Conservation (phyloP, 2,888 invertebrate genomes). For the Gastracanthus pulcherrimus region DNA sequence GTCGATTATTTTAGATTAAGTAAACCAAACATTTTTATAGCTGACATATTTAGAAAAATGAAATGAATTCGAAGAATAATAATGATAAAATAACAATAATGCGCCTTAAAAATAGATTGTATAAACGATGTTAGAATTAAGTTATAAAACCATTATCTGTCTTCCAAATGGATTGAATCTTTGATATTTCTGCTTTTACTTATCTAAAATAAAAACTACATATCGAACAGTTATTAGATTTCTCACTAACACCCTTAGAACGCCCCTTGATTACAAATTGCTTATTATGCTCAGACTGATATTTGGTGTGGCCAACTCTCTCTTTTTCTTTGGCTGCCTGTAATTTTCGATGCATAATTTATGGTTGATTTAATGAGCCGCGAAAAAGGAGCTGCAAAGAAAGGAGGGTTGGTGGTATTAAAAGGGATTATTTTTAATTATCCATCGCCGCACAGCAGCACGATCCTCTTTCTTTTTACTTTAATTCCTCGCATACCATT, state of each 20-base stretch:
- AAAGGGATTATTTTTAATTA: conserved; percentile 77
- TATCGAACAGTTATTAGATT: conserved; percentile 68
- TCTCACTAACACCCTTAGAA: conserved; percentile 74
- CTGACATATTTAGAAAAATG: background rate
- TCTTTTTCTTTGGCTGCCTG: conserved; percentile 62
- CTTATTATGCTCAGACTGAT: conserved; percentile 72
- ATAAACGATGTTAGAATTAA: no score
- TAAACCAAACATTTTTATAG: conserved; percentile 25
- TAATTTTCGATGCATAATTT: conserved; percentile 78
- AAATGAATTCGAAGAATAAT: no score
- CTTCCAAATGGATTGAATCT: background rate
- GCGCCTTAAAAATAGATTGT: no score
- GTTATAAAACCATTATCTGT: background rate
- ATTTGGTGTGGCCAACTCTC: conserved; percentile 59
- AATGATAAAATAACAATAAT: no score
- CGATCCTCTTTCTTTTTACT: conserved; percentile 29
- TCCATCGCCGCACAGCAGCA: conserved; percentile 59
- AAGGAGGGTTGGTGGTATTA: conserved; percentile 64
- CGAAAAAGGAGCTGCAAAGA: conserved; percentile 71
- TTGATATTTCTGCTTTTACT: conserved; percentile 35
- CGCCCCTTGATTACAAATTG: conserved; percentile 77
- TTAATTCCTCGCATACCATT: conserved; percentile 47
- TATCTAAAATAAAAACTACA: conserved; percentile 13
- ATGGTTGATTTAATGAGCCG: conserved; percentile 77
- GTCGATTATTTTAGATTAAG: conserved; percentile 38